Base-by-base conservation (phyloP, 1,140 invertebrate species). In the Heliconius nattereri region DNA sequence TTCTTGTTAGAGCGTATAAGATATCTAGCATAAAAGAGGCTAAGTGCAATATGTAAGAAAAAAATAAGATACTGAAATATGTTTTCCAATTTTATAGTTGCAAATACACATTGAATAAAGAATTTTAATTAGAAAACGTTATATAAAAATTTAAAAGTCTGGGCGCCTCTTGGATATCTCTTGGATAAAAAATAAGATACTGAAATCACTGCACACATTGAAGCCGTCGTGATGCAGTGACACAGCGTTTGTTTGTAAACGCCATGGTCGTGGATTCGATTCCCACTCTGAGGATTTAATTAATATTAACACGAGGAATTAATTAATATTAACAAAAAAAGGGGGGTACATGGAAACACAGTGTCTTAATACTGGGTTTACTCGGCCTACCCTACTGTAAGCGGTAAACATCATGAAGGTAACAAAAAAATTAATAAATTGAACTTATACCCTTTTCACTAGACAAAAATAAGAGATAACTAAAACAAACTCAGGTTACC, bases 401-500 rank as follows among this genome's bases (percentile, higher is more conserved):
- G n/a, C 8, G 20, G n/a, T 0, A 57, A 2, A 57, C 7, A n/a
- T 3, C 20, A n/a, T 57, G 8, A 57, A 57, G 20, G 2, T 57
- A 57, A 54, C 16, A n/a, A n/a, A n/a, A n/a, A 57, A 57, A n/a
- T 3, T 9, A 9, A 23, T n/a, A 11, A n/a, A 23, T 9, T n/a
- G 3, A 57, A 57, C 60, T 66, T 66, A 66, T 26, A 26, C 60
- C 23, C 3, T 29, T 66, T 66, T 66, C 11, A 23, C 60, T 66
- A 26, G 0, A 26, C 5, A 6, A 66, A 26, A 66, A 13, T 2
- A 26, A 29, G 7, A 26, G 3, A 66, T 80, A 70, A 57, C 66
- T 60, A 45, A 70, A 72, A 54, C 66, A 70, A 71, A 73, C 70
- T 79, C 80, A 77, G 9, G 57, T 81, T 81, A 76, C 76, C 40